Percentiles rank a stretch among this genome's conserved stretches.
Evolutionary conservation across 2,888 invertebrate species (phyloP).

Genomic region (Folsomia candida): DNA sequence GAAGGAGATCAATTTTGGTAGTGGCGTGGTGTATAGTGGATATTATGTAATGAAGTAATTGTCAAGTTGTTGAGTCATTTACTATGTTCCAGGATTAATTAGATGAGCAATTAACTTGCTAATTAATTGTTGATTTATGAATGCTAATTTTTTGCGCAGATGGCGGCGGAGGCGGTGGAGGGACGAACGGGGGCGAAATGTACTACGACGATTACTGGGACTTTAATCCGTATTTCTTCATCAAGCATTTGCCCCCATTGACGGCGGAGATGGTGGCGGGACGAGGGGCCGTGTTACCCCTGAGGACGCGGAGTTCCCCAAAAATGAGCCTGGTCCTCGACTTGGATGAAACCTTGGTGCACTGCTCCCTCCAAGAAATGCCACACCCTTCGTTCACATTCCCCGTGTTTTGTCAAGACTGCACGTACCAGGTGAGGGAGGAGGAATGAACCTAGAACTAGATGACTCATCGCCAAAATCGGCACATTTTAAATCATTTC

Average conservation of each 20-base stretch:
- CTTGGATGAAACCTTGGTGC: slow-evolving; percentile 92
- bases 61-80: no score
- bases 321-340: slow-evolving; percentile 76
- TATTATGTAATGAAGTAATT: no score
- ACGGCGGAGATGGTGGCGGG: slow-evolving; percentile 72
- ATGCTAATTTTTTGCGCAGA: no score
- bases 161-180: no score
- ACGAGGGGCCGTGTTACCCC: slow-evolving; percentile 79
- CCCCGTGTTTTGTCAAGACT: slow-evolving; percentile 86
- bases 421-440: slow-evolving; percentile 65
- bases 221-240: slow-evolving; percentile 86
- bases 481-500: no score
- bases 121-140: no score
- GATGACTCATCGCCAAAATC: no score
- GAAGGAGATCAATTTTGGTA: no score
- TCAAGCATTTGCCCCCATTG: slow-evolving; percentile 82
- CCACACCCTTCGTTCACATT: slow-evolving; percentile 91
- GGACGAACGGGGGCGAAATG: slow-evolving; percentile 40
- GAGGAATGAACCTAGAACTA: slow-evolving; percentile 48
- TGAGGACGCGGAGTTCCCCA: slow-evolving; percentile 87
- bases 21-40: no score
- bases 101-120: no score
- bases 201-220: slow-evolving; percentile 66
- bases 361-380: slow-evolving; percentile 87
- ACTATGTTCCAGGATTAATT: no score